Percentiles rank a stretch among this genome's conserved stretches.
phyloP scores from a whole-genome alignment of 2,888 invertebrate genomes.

The Chrysolina haemoptera region DNA sequence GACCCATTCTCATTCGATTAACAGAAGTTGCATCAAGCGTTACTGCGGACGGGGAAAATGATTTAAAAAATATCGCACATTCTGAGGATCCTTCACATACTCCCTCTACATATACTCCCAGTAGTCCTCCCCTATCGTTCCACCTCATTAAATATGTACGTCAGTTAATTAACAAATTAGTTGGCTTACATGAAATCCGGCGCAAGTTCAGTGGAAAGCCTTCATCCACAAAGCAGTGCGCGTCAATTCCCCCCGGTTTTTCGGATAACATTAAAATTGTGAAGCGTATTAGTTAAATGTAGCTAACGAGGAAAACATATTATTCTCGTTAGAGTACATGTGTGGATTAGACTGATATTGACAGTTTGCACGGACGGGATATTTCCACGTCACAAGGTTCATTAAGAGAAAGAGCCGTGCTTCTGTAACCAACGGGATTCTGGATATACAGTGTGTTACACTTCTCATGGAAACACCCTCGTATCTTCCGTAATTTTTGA shows the following conservation, averaged over 20 bases:
- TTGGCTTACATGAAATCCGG: neutral
- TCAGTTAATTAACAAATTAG: slow-evolving; percentile 2
- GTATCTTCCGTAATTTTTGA: no score
- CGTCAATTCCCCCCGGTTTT: slow-evolving; percentile 4
- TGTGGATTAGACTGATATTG: neutral
- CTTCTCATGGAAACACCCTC: no score
- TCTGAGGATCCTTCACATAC: neutral
- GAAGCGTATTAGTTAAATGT: slow-evolving; percentile 1
- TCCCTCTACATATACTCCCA: neutral
- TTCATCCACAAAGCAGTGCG: slow-evolving; percentile 9
- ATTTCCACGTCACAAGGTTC: neutral
- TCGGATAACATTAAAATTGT: neutral
- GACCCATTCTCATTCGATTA: no score
- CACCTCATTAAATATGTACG: slow-evolving; percentile 9
- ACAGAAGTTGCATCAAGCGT: no score
- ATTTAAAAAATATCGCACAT: no score
- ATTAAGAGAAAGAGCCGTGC: neutral
- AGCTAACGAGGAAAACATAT: slow-evolving; percentile 11
- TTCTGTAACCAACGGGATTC: neutral
- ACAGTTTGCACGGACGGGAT: neutral
- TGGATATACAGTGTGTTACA: no score
- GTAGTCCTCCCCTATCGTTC: neutral
- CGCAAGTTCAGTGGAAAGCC: slow-evolving; percentile 7
- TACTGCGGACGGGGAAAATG: no score
- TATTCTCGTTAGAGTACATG: neutral